phyloP scores from a whole-genome alignment of 2,888 invertebrate genomes.

The Carterocephalus palaemon region DNA sequence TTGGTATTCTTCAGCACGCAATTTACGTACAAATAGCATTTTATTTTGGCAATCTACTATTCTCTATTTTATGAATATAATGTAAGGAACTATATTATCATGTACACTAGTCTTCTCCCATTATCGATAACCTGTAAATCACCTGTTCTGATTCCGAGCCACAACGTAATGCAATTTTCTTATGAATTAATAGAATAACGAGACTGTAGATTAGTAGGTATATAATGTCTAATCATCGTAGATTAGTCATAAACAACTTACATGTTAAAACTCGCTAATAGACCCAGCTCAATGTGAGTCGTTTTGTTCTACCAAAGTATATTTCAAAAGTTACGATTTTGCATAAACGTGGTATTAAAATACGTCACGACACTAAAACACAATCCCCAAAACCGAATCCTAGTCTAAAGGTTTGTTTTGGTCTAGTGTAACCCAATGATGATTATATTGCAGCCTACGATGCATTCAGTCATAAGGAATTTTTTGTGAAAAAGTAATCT shows the following conservation, averaged over 20 bases:
- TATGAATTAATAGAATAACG: slow-evolving; percentile 33
- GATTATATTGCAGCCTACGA: slow-evolving; percentile 20
- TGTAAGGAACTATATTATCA: slow-evolving; percentile 11
- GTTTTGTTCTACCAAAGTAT: slow-evolving; percentile 69
- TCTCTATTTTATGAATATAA: slow-evolving; percentile 15
- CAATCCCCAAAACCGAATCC: slow-evolving; percentile 45
- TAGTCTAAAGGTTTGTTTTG: slow-evolving; percentile 49
- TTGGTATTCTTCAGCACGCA: slow-evolving; percentile 10
- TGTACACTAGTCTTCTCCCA: slow-evolving; percentile 17
- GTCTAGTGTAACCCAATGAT: slow-evolving; percentile 22
- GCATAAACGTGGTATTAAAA: too few relatives aligned
- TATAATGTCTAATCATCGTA: slow-evolving; percentile 30
- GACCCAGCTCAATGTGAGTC: slow-evolving; percentile 39
- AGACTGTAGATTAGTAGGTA: slow-evolving; percentile 32
- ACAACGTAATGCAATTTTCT: slow-evolving; percentile 33
- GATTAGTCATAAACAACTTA: slow-evolving; percentile 11
- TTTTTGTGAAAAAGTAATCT: slow-evolving; percentile 51
- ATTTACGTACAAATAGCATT: slow-evolving; percentile 15
- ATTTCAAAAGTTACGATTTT: slow-evolving; percentile 35
- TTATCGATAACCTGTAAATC: slow-evolving; percentile 14
- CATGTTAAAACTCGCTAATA: slow-evolving; percentile 34
- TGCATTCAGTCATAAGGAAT: slow-evolving; percentile 27
- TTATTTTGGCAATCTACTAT: slow-evolving; percentile 3
- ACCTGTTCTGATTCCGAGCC: slow-evolving; percentile 26
- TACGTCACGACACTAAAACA: slow-evolving; percentile 27